Conservation (phyloP, 2,797 vertebrate genomes). For the Darevskia nairensis region DNA sequence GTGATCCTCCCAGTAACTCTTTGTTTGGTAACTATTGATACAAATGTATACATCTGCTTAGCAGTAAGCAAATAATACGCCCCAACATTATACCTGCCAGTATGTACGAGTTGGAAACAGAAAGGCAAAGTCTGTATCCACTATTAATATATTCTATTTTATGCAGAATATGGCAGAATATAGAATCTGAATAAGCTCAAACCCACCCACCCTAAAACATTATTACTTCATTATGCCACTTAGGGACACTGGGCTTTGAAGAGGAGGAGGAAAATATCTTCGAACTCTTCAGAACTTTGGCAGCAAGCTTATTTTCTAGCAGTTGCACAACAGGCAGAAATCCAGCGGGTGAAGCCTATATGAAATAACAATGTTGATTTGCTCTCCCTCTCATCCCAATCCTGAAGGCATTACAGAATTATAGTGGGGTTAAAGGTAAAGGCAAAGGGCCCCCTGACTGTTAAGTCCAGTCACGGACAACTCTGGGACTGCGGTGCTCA, state of each 20-base stretch:
- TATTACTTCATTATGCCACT: not conserved
- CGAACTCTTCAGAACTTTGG: not conserved
- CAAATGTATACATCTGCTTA: slow-evolving; percentile 55
- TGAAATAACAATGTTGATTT: not conserved
- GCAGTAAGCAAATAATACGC: slow-evolving; percentile 56
- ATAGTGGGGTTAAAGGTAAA: too few relatives aligned
- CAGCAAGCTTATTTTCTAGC: not conserved
- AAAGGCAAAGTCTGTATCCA: not conserved
- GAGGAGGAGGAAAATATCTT: not conserved
- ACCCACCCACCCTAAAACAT: not conserved
- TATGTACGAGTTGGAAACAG: not conserved
- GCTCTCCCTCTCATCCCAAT: too few relatives aligned
- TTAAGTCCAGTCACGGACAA: too few relatives aligned
- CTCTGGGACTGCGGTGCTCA: too few relatives aligned
- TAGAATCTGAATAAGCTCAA: accelerated
- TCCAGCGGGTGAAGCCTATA: not conserved
- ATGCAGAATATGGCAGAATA: not conserved
- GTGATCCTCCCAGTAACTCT: slow-evolving; percentile 78
- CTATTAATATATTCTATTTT: not conserved
- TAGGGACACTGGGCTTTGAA: not conserved
- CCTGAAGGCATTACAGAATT: not conserved
- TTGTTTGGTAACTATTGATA: slow-evolving; percentile 74
- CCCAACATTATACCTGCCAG: slow-evolving; percentile 26
- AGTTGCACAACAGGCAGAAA: not conserved
- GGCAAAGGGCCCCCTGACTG: too few relatives aligned